These are phyloP conservation scores for Parasteatoda lunata DNA, from an alignment of 2,888 invertebrate genomes.

Conservation along the genomic window DNA sequence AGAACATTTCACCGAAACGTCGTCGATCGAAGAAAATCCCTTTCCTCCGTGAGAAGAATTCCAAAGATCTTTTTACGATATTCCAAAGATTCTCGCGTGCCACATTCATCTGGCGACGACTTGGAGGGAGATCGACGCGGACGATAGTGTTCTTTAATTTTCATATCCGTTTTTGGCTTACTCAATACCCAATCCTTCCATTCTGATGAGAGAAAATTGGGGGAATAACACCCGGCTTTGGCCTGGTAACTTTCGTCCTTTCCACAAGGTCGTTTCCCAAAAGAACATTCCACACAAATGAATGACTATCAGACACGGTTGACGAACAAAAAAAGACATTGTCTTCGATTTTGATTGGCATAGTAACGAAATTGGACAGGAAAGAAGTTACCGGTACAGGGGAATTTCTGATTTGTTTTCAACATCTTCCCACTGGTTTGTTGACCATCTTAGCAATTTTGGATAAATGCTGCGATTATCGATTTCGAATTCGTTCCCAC, in stretches of 20 bases:
- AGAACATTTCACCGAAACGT: too few relatives aligned
- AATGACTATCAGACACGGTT: not conserved
- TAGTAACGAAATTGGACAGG: conserved; percentile 2
- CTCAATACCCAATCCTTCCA: not conserved
- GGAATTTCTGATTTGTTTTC: not conserved
- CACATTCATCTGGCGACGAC: not conserved
- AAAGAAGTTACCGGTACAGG: not conserved
- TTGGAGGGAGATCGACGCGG: not conserved
- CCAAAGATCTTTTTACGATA: not conserved
- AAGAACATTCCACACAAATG: not conserved
- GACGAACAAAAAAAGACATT: conserved; percentile 5
- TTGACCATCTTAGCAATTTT: not conserved
- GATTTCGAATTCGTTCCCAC: not conserved
- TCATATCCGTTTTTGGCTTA: not conserved
- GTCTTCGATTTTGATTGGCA: not conserved
- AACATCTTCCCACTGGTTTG: not conserved
- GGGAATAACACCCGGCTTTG: not conserved
- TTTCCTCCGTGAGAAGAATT: not conserved
- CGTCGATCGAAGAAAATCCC: too few relatives aligned
- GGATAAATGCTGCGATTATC: not conserved
- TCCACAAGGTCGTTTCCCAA: not conserved
- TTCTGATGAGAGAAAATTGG: not conserved
- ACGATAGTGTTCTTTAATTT: not conserved
- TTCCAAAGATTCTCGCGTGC: not conserved
- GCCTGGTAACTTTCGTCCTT: not conserved